Evolutionary conservation across 1,140 invertebrate genomes (phyloP).

Genomic region (Drosophila insularis): DNA sequence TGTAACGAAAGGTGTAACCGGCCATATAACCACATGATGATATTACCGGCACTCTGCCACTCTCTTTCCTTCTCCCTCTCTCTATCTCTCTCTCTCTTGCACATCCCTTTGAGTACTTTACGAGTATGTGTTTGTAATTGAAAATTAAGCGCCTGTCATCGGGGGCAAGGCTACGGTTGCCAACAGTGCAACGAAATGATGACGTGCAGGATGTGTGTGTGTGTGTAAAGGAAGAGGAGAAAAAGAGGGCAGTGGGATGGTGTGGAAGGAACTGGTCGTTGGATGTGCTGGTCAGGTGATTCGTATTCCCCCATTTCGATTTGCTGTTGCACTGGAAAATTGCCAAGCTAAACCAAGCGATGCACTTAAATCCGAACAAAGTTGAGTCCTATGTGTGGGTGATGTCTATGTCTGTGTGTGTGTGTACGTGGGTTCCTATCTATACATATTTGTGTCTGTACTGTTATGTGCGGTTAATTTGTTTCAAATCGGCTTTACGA

Average conservation of each 20-base stretch:
- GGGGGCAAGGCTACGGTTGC: conserved; percentile 9
- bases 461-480: conserved; percentile 19
- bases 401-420: neutral
- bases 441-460: neutral
- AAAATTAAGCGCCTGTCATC: conserved; percentile 28
- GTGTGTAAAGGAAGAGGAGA: too few species aligned
- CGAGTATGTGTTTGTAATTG: conserved; percentile 12
- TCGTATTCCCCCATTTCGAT: conserved; percentile 14
- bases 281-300: conserved; percentile 13
- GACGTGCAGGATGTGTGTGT: neutral
- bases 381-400: neutral
- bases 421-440: neutral
- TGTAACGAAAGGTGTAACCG: conserved; percentile 6
- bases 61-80: neutral
- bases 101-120: neutral
- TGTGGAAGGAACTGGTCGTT: neutral
- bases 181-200: conserved; percentile 6
- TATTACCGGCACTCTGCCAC: neutral
- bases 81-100: neutral
- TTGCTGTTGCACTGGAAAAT: conserved; percentile 18
- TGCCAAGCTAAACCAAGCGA: conserved; percentile 15
- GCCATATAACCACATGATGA: conserved; percentile 13
- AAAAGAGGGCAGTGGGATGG: neutral
- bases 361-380: conserved; percentile 12
- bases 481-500: conserved; percentile 21